Evolutionary conservation across 2,797 vertebrate genomes (phyloP).

Genomic region (Alca torda): DNA sequence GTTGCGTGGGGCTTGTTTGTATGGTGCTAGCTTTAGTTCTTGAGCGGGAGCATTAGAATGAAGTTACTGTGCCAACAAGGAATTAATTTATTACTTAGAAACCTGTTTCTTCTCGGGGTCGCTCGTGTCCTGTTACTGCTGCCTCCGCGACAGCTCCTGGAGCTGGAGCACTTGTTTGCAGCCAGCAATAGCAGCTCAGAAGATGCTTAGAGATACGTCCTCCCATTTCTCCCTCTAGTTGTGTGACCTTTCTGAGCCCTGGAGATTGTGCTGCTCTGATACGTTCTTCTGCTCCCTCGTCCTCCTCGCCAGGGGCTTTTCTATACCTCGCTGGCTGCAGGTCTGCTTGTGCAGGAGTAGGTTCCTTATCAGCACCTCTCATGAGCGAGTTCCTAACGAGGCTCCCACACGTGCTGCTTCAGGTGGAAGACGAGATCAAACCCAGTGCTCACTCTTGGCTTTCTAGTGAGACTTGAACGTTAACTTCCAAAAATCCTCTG

Average conservation of each 20-base stretch:
- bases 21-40: neutral
- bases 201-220: neutral
- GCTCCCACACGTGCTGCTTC: neutral
- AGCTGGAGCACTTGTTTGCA: neutral
- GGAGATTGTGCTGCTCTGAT: neutral
- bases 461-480: neutral
- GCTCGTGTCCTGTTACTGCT: neutral
- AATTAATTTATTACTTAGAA: neutral
- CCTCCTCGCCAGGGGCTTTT: rapidly evolving
- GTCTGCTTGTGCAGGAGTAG: too few relatives aligned
- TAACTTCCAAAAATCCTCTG: neutral
- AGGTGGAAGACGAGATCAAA: neutral
- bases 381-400: rapidly evolving
- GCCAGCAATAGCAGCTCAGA: neutral
- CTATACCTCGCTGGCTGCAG: neutral
- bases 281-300: neutral
- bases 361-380: neutral
- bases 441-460: neutral
- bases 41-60: neutral
- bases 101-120: neutral
- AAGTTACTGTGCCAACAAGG: neutral
- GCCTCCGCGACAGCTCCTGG: rapidly evolving
- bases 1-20: neutral
- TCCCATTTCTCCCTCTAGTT: neutral
- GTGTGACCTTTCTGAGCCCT: neutral